phyloP scores from a whole-genome alignment of 2,113 vertebrate genomes.

The Calidris pugnax region DNA sequence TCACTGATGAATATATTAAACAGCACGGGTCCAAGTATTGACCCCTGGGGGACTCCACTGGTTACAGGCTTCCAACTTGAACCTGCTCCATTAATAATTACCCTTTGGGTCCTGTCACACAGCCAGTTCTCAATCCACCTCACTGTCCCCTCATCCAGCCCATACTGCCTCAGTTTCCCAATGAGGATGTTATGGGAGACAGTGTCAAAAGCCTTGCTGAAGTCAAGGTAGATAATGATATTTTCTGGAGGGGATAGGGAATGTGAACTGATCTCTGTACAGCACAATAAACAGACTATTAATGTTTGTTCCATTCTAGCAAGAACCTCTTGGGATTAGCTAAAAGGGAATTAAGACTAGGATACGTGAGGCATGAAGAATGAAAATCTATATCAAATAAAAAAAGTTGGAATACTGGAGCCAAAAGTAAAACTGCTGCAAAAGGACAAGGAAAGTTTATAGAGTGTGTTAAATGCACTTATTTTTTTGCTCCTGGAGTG shows the following conservation, averaged over 20 bases:
- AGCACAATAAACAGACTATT: neutral
- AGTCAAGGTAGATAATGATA: too few relatives aligned
- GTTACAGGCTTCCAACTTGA: too few relatives aligned
- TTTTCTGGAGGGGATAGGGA: neutral
- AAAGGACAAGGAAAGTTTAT: neutral
- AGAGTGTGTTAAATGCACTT: neutral
- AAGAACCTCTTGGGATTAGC: neutral
- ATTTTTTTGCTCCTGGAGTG: rapidly evolving
- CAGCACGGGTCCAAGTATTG: too few relatives aligned
- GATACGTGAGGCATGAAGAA: neutral
- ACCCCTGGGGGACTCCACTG: too few relatives aligned
- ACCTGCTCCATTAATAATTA: too few relatives aligned
- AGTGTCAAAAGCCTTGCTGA: too few relatives aligned
- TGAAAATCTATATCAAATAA: neutral
- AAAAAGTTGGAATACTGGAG: neutral
- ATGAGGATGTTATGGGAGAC: too few relatives aligned
- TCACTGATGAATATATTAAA: too few relatives aligned
- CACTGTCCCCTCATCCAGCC: too few relatives aligned
- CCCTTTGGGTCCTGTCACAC: too few relatives aligned
- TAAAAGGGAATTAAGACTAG: neutral
- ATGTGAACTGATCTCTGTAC: neutral
- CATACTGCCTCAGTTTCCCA: too few relatives aligned
- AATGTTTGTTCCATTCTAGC: neutral
- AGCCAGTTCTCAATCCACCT: too few relatives aligned
- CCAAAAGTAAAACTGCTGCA: neutral